Conservation (phyloP, 2,888 invertebrate species). For the Microctonus hyperodae region DNA sequence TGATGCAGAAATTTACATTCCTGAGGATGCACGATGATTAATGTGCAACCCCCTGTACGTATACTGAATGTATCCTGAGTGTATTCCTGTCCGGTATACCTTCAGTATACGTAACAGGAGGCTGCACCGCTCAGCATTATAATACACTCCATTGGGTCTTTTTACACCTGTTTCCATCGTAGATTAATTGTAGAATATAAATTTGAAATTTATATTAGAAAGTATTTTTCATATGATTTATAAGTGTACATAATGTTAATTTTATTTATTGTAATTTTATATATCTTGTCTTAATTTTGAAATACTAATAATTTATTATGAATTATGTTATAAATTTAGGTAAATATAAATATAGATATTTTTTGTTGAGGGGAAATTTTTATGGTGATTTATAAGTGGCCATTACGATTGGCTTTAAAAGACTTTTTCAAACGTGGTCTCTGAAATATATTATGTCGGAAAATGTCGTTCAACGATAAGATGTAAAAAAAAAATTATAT, state of each 20-base stretch:
- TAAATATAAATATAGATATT: background rate
- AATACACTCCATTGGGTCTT: slow-evolving; percentile 41
- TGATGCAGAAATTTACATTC: background rate
- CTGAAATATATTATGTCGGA: background rate
- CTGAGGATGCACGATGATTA: slow-evolving; percentile 52
- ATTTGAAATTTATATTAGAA: too few species aligned
- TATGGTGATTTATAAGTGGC: slow-evolving; percentile 4
- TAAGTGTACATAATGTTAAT: background rate
- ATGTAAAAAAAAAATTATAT: background rate
- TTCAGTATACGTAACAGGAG: slow-evolving; percentile 99
- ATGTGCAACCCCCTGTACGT: slow-evolving; percentile 93
- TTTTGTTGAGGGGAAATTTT: background rate
- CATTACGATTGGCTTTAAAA: slow-evolving; percentile 1
- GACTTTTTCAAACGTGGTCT: background rate
- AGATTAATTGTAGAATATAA: background rate
- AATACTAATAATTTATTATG: background rate
- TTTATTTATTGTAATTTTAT: background rate
- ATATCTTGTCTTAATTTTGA: background rate
- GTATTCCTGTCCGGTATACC: slow-evolving; percentile 98
- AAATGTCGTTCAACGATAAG: background rate
- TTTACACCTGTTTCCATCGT: slow-evolving; percentile 14
- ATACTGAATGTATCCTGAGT: slow-evolving; percentile 99
- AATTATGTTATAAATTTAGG: background rate
- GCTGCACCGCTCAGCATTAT: slow-evolving; percentile 79
- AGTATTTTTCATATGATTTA: background rate